These are phyloP conservation scores for Phortica okadai DNA, from an alignment of 2,888 invertebrate species.

Conservation along the genomic window DNA sequence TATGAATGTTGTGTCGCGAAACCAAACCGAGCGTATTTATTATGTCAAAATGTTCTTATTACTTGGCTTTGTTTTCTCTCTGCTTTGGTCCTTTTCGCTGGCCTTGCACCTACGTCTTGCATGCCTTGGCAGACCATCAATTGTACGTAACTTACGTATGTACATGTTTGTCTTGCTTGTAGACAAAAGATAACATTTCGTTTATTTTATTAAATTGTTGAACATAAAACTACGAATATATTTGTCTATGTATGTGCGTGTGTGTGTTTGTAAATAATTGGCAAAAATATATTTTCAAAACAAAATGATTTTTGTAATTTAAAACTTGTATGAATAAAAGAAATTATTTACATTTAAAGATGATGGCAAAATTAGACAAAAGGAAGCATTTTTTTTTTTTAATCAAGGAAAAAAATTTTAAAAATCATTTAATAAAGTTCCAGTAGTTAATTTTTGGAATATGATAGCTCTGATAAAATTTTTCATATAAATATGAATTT, in stretches of 20 bases:
- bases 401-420: too few relatives aligned
- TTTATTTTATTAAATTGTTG: slow-evolving; percentile 43
- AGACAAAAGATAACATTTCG: slow-evolving; percentile 26
- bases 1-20: slow-evolving; percentile 22
- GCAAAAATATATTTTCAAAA: too few relatives aligned
- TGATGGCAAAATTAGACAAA: too few relatives aligned
- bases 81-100: background rate
- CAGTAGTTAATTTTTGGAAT: too few relatives aligned
- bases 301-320: too few relatives aligned
- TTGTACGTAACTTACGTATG: background rate
- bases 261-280: slow-evolving; percentile 2
- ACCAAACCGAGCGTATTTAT: slow-evolving; percentile 27
- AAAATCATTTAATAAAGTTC: too few relatives aligned
- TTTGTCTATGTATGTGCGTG: slow-evolving; percentile 46
- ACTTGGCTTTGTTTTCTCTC: background rate
- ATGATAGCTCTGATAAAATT: too few relatives aligned
- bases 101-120: background rate
- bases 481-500: too few relatives aligned
- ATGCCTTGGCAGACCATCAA: background rate
- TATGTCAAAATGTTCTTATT: slow-evolving; percentile 23
- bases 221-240: slow-evolving; percentile 69
- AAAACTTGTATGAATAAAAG: too few relatives aligned
- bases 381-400: too few relatives aligned
- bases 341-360: too few relatives aligned
- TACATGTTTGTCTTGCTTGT: background rate